A percentile compares a stretch with the other conserved stretches of the same genome.
These are phyloP conservation scores for Neostethus bicornis DNA, from an alignment of 2,797 vertebrate species.

Conservation along the genomic window DNA sequence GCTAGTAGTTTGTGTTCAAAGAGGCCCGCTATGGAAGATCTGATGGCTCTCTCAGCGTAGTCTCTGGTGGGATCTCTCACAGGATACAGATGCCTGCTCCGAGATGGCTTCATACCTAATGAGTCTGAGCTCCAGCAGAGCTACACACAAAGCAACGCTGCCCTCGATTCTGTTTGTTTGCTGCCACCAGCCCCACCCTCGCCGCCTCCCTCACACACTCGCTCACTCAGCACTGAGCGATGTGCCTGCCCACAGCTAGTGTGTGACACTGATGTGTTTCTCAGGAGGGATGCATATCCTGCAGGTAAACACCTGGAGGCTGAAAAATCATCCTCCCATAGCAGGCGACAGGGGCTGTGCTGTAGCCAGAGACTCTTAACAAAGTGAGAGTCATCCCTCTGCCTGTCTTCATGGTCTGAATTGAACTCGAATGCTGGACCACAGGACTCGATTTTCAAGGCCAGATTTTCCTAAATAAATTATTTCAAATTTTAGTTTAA, in stretches of 20 bases:
- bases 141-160: conserved; percentile 73
- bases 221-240: conserved; percentile 75
- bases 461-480: conserved; percentile 12
- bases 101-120: conserved; percentile 79
- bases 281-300: conserved; percentile 78
- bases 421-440: conserved; percentile 40
- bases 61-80: conserved; percentile 77
- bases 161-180: conserved; percentile 81
- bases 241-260: conserved; percentile 75
- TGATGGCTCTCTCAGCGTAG: conserved; percentile 75
- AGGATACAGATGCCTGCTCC: conserved; percentile 78
- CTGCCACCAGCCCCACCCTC: conserved; percentile 69
- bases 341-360: conserved; percentile 58
- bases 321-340: conserved; percentile 76
- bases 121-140: conserved; percentile 77
- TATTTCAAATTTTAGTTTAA: conserved; percentile 4
- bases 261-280: conserved; percentile 81
- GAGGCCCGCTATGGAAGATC: conserved; percentile 73
- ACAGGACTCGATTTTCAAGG: conserved; percentile 32
- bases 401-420: conserved; percentile 47
- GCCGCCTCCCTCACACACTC: conserved; percentile 52
- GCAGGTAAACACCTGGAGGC: conserved; percentile 83
- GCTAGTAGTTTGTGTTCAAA: conserved; percentile 77
- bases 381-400: conserved; percentile 71
- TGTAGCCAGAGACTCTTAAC: conserved; percentile 74